These are phyloP conservation scores for Caerostris extrusa DNA, from an alignment of 1,140 invertebrate genomes.

Conservation along the genomic window DNA sequence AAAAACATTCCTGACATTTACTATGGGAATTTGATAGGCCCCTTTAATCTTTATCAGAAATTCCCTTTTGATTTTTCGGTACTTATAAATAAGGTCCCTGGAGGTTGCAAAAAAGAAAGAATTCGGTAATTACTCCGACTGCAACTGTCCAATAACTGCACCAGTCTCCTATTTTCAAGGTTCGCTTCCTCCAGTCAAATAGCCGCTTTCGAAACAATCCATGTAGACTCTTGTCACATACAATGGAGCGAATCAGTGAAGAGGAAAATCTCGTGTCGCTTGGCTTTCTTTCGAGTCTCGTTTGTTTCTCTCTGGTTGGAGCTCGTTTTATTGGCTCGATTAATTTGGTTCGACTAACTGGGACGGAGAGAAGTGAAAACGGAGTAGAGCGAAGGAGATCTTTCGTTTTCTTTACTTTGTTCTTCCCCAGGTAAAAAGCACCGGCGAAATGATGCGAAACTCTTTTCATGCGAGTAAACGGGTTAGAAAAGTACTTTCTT, in stretches of 20 bases:
- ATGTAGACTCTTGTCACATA: constrained; percentile 52
- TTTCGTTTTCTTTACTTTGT: background rate
- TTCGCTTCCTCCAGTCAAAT: constrained; percentile 57
- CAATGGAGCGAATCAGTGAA: constrained; percentile 31
- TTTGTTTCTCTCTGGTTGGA: constrained; percentile 32
- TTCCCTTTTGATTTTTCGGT: background rate
- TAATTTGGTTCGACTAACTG: constrained; percentile 55
- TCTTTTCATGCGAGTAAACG: background rate
- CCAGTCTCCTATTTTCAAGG: constrained; percentile 42
- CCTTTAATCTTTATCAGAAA: too few relatives aligned
- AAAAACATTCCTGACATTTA: too few relatives aligned
- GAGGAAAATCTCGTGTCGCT: constrained; percentile 53
- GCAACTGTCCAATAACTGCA: constrained; percentile 48
- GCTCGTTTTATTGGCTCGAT: constrained; percentile 59
- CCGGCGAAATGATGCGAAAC: constrained; percentile 13
- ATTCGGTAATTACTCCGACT: constrained; percentile 53
- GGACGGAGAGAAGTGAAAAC: background rate
- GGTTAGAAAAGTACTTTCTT: background rate
- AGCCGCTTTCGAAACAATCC: constrained; percentile 55
- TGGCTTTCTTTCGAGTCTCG: constrained; percentile 43
- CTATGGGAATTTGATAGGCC: too few relatives aligned
- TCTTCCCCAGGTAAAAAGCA: background rate
- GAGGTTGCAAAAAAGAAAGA: background rate
- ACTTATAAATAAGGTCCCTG: background rate
- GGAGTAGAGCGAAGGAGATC: background rate